phyloP scores from a whole-genome alignment of 2,113 vertebrate genomes.

The Upupa epops region DNA sequence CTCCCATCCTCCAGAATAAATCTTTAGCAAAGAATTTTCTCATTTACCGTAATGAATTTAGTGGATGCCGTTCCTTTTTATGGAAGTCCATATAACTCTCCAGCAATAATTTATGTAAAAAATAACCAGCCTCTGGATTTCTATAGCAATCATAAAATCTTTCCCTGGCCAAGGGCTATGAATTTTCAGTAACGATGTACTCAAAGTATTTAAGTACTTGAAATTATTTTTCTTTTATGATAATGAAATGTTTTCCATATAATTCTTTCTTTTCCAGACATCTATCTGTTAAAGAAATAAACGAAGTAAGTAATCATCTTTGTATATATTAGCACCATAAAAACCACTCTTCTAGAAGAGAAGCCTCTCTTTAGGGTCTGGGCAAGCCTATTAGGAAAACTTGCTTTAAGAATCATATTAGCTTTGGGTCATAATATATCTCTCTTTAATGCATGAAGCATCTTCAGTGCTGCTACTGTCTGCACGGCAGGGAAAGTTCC shows the following conservation, averaged over 20 bases:
- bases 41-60: not conserved
- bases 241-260: not conserved
- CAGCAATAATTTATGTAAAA: not conserved
- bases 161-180: not conserved
- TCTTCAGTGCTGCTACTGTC: not conserved
- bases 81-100: not conserved
- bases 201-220: not conserved
- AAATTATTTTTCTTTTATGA: not conserved
- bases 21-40: not conserved
- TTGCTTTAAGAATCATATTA: not conserved
- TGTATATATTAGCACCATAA: not conserved
- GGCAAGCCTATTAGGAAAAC: not conserved
- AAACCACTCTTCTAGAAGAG: not conserved
- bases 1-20: not conserved
- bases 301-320: conserved; percentile 47
- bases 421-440: not conserved
- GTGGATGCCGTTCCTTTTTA: not conserved
- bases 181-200: conserved; percentile 4
- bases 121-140: not conserved
- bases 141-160: not conserved
- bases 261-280: conserved; percentile 47
- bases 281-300: not conserved
- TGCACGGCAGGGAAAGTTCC: not conserved
- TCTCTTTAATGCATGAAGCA: not conserved
- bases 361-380: not conserved